These are phyloP conservation scores for Oreochromis spilurus DNA, from an alignment of 2,113 vertebrate genomes.

Conservation along the genomic window DNA sequence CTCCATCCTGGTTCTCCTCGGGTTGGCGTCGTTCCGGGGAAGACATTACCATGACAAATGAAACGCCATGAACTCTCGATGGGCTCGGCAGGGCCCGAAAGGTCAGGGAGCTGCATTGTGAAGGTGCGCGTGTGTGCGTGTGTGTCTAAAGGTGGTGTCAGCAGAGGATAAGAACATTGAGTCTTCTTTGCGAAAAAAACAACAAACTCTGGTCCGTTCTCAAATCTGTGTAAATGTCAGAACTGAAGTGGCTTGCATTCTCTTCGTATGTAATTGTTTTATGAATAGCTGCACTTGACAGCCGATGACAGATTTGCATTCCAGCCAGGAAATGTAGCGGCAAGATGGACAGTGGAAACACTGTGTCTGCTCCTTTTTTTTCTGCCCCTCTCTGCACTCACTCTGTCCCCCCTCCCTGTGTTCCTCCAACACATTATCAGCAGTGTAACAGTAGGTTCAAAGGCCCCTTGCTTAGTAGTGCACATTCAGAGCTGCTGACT, in stretches of 20 bases:
- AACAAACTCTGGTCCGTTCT: conserved; percentile 19
- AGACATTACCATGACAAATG: conserved; percentile 71
- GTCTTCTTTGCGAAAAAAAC: neutral
- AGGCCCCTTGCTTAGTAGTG: conserved; percentile 59
- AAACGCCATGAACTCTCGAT: conserved; percentile 53
- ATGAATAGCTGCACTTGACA: conserved; percentile 23
- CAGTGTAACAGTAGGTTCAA: conserved; percentile 49
- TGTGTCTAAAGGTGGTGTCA: conserved; percentile 34
- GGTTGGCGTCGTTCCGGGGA: conserved; percentile 56
- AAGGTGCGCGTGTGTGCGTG: neutral
- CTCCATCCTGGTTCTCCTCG: conserved; percentile 31
- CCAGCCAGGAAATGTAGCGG: conserved; percentile 37
- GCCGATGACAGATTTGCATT: conserved; percentile 17
- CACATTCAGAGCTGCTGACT: conserved; percentile 62
- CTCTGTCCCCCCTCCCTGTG: conserved; percentile 15
- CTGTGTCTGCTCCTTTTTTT: neutral
- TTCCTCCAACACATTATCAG: conserved; percentile 40
- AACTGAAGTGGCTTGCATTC: conserved; percentile 17
- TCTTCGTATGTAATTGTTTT: conserved; percentile 15
- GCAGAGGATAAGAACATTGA: conserved; percentile 36
- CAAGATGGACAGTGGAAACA: conserved; percentile 30
- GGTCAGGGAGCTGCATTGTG: conserved; percentile 59
- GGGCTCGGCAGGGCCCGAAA: conserved; percentile 63
- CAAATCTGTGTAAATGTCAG: conserved; percentile 62
- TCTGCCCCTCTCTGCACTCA: neutral